Evolutionary conservation across 2,888 invertebrate species (phyloP).

Genomic region (Polydrusus cervinus): DNA sequence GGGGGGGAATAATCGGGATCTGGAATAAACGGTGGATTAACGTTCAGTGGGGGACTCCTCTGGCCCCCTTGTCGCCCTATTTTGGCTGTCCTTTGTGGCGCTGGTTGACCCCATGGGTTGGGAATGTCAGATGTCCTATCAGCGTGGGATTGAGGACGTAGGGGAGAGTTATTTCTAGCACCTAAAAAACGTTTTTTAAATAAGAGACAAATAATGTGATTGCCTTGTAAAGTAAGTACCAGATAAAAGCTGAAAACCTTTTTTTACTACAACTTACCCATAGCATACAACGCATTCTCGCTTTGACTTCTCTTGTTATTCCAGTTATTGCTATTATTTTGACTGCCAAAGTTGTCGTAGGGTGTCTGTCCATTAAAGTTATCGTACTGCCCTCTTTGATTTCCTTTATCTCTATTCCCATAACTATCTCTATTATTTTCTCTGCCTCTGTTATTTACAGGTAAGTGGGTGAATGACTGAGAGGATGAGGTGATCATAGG

Average conservation of each 20-base stretch:
- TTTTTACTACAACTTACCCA: not conserved
- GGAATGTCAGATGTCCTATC: not conserved
- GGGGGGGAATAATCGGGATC: slow-evolving; percentile 52
- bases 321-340: slow-evolving; percentile 17
- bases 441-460: not conserved
- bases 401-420: not conserved
- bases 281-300: not conserved
- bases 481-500: not conserved
- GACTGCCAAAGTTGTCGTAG: not conserved
- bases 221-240: too few relatives aligned
- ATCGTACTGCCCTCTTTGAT: not conserved
- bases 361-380: not conserved
- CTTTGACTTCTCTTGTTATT: slow-evolving; percentile 10
- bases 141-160: slow-evolving; percentile 9
- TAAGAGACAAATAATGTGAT: not conserved
- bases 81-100: slow-evolving; percentile 45
- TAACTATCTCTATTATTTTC: not conserved
- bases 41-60: slow-evolving; percentile 41
- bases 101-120: slow-evolving; percentile 4
- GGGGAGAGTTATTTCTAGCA: not conserved
- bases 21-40: slow-evolving; percentile 49
- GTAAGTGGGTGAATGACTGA: slow-evolving; percentile 9
- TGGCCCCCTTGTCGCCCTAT: slow-evolving; percentile 43
- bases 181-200: not conserved
- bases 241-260: too few relatives aligned